Conservation (phyloP, 2,888 invertebrate species). For the Chrysolina oricalcia region DNA sequence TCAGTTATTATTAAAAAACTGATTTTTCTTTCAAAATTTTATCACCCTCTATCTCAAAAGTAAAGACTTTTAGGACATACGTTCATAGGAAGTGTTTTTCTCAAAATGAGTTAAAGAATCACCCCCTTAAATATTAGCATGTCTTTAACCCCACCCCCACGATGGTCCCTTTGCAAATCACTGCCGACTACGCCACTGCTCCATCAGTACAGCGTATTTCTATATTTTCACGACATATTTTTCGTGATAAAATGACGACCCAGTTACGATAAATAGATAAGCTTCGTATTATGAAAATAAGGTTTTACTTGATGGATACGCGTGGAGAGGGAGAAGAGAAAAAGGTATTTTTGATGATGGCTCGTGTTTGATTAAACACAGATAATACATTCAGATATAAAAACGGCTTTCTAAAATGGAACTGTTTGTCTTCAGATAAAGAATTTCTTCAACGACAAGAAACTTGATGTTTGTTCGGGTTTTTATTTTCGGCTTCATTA, state of each 20-base stretch:
- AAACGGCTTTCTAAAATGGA: background rate
- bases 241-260: constrained; percentile 12
- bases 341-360: constrained; percentile 8
- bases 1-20: too few relatives aligned
- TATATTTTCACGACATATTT: constrained; percentile 15
- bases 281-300: constrained; percentile 10
- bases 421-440: constrained; percentile 1
- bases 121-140: too few relatives aligned
- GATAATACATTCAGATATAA: background rate
- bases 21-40: too few relatives aligned
- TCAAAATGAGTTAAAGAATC: too few relatives aligned
- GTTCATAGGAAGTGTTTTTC: too few relatives aligned
- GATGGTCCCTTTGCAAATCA: too few relatives aligned
- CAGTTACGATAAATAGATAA: constrained; percentile 10
- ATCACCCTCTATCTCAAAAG: too few relatives aligned
- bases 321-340: background rate
- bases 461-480: background rate
- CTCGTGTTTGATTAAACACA: background rate
- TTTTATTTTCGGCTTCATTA: background rate
- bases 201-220: background rate
- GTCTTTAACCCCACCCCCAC: too few relatives aligned
- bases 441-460: constrained; percentile 5
- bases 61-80: too few relatives aligned
- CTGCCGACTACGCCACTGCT: background rate
- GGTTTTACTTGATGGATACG: constrained; percentile 1